Conservation (phyloP, 1,140 invertebrate genomes). For the Cydia strobilella region DNA sequence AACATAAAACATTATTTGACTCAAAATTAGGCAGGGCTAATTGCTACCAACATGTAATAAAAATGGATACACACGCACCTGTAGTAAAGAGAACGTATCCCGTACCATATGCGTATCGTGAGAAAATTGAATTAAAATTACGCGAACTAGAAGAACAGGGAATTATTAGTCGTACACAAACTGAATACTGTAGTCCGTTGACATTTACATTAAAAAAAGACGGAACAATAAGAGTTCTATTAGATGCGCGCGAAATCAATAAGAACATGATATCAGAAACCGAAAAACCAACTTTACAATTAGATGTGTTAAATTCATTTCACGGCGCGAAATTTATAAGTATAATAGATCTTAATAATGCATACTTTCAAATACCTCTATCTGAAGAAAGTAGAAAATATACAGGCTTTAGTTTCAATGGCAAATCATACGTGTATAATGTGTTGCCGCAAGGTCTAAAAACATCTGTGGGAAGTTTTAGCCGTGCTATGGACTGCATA, state of each 20-base stretch:
- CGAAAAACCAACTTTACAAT: conserved; percentile 45
- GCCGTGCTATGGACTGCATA: conserved; percentile 51
- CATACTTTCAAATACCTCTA: conserved; percentile 63
- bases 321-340: conserved; percentile 48
- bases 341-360: conserved; percentile 53
- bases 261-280: conserved; percentile 48
- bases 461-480: conserved; percentile 57
- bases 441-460: conserved; percentile 59
- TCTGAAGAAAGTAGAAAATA: conserved; percentile 45
- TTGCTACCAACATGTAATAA: conserved; percentile 47
- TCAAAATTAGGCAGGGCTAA: conserved; percentile 35
- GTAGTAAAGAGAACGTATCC: conserved; percentile 45
- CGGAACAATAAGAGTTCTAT: conserved; percentile 49
- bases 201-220: conserved; percentile 50
- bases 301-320: conserved; percentile 52
- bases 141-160: conserved; percentile 41
- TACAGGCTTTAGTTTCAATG: conserved; percentile 57
- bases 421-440: conserved; percentile 52
- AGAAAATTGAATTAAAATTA: conserved; percentile 39
- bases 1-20: too few relatives aligned
- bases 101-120: conserved; percentile 45
- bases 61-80: conserved; percentile 38
- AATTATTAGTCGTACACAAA: conserved; percentile 46
- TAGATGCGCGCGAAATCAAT: conserved; percentile 61
- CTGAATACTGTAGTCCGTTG: conserved; percentile 58